A percentile compares a stretch with the other conserved stretches of the same genome.
These are phyloP conservation scores for Metellina segmentata DNA, from an alignment of 2,888 invertebrate genomes.

Conservation along the genomic window DNA sequence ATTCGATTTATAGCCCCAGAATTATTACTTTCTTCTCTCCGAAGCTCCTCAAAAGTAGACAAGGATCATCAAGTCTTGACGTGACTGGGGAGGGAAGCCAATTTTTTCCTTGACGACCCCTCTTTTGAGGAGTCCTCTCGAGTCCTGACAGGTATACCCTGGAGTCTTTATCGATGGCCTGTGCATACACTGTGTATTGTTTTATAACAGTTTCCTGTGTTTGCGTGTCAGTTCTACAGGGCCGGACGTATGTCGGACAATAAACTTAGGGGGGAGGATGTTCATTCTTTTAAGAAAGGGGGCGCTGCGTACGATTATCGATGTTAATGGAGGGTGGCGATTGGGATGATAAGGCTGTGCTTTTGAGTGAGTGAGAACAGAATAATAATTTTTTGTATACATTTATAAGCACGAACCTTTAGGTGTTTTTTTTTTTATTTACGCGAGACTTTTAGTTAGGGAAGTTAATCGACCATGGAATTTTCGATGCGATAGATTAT, in stretches of 20 bases:
- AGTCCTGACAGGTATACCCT: neutral
- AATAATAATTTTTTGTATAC: neutral
- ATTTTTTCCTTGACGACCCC: neutral
- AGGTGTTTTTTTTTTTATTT: neutral
- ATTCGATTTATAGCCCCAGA: conserved; percentile 31
- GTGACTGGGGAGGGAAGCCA: neutral
- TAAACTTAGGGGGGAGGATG: neutral
- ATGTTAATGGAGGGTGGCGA: conserved; percentile 21
- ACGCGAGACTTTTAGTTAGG: neutral
- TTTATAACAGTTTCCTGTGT: conserved; percentile 50
- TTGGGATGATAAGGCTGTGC: conserved; percentile 12
- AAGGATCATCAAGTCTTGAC: neutral
- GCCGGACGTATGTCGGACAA: conserved; percentile 19
- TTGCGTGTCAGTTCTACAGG: conserved; percentile 19
- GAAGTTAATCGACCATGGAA: neutral
- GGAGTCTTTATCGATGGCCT: conserved; percentile 11
- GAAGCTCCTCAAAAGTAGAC: neutral
- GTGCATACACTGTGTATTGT: conserved; percentile 43
- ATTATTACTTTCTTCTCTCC: conserved; percentile 21
- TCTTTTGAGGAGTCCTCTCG: neutral
- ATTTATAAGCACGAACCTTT: neutral
- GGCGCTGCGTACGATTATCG: conserved; percentile 9
- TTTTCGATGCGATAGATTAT: neutral
- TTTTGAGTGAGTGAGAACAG: neutral
- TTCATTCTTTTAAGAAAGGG: neutral